These are phyloP conservation scores for Nineta flava DNA, from an alignment of 2,888 invertebrate species.

Conservation along the genomic window DNA sequence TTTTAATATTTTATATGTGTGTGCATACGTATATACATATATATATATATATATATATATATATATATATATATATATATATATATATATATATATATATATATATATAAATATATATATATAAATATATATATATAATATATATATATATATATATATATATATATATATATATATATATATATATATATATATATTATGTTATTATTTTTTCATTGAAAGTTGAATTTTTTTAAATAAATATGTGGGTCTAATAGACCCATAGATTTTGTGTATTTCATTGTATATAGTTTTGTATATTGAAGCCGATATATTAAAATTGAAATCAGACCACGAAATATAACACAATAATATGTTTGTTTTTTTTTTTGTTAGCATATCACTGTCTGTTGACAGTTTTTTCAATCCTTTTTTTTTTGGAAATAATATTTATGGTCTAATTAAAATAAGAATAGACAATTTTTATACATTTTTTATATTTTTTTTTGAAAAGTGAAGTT, in stretches of 20 bases:
- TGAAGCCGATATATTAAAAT: no score
- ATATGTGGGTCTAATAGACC: no score
- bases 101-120: background rate
- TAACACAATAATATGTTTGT: no score
- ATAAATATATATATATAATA: background rate
- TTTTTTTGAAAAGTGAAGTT: background rate
- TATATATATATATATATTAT: background rate
- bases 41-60: background rate
- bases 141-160: background rate
- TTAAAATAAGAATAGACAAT: background rate
- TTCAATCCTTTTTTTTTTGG: background rate
- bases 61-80: constrained; percentile 1
- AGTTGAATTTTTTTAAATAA: no score
- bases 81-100: background rate
- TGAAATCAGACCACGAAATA: no score
- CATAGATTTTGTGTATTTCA: no score
- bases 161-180: constrained; percentile 1
- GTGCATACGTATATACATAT: background rate
- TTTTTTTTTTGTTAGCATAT: no score
- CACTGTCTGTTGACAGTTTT: no score
- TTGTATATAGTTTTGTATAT: no score
- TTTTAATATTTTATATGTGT: no score
- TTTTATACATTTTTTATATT: background rate
- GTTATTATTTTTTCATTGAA: background rate
- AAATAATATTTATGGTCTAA: background rate